These are phyloP conservation scores for Limenitis camilla DNA, from an alignment of 2,888 invertebrate genomes.

Conservation along the genomic window DNA sequence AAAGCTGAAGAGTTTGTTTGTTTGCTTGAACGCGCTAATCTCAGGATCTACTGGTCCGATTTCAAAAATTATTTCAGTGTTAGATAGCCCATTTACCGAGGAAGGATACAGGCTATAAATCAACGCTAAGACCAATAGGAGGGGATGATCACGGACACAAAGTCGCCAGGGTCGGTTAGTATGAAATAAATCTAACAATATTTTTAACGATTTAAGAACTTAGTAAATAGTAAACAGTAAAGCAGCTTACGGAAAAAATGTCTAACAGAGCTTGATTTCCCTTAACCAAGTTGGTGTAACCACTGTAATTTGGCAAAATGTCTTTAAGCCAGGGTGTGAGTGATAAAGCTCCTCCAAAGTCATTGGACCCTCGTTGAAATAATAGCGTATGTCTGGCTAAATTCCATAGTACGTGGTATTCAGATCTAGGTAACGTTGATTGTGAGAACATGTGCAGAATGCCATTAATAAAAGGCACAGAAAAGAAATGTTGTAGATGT, in stretches of 20 bases:
- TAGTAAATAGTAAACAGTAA: background rate
- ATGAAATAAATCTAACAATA: too few relatives aligned
- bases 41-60: too few relatives aligned
- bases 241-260: constrained; percentile 63
- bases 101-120: too few relatives aligned
- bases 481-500: constrained; percentile 72
- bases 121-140: too few relatives aligned
- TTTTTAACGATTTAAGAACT: too few relatives aligned
- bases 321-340: constrained; percentile 77
- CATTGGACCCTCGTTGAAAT: constrained; percentile 75
- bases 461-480: constrained; percentile 71
- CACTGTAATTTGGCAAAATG: constrained; percentile 74
- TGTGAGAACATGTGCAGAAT: constrained; percentile 72
- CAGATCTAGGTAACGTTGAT: constrained; percentile 63
- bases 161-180: too few relatives aligned
- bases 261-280: constrained; percentile 64
- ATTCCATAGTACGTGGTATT: constrained; percentile 63
- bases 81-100: too few relatives aligned
- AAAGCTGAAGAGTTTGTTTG: too few relatives aligned
- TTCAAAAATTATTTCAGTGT: too few relatives aligned
- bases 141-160: too few relatives aligned
- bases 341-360: constrained; percentile 74
- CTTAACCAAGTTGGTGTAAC: constrained; percentile 63
- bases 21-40: too few relatives aligned
- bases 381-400: constrained; percentile 53